Evolutionary conservation across 2,113 vertebrate species (phyloP).

Genomic region (Fulica atra): DNA sequence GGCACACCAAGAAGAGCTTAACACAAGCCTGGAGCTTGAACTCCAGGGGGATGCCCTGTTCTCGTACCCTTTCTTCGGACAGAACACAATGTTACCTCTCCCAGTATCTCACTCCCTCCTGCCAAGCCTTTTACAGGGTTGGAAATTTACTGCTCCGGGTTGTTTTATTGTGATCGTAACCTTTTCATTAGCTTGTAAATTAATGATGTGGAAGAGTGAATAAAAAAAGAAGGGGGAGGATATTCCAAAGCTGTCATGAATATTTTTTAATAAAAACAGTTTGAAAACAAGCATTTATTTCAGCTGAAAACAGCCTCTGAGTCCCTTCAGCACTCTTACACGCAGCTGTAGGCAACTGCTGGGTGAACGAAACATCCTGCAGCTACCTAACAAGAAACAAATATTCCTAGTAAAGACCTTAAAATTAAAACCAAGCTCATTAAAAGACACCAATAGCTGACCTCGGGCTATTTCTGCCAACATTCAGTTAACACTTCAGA

Average conservation of each 20-base stretch:
- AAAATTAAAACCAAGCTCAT: background rate
- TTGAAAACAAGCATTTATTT: background rate
- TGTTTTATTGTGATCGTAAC: slow-evolving; percentile 7
- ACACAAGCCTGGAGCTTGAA: background rate
- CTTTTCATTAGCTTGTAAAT: slow-evolving; percentile 43
- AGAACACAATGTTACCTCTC: background rate
- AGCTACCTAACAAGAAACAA: background rate
- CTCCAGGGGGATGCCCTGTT: background rate
- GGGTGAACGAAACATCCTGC: background rate
- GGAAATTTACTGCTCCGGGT: background rate
- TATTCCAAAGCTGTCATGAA: background rate
- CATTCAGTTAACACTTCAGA: background rate
- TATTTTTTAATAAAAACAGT: background rate
- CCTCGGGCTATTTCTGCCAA: background rate
- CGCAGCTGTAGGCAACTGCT: background rate
- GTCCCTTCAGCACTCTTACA: background rate
- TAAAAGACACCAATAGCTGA: background rate
- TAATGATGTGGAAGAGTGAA: background rate
- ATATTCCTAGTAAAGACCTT: background rate
- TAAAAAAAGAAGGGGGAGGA: background rate
- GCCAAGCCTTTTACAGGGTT: background rate
- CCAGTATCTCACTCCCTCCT: background rate
- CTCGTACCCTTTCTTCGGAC: background rate
- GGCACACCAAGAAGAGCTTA: background rate
- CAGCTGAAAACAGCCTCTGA: background rate